Base-by-base conservation (phyloP, 2,113 vertebrate genomes). In the Atrichornis clamosus region DNA sequence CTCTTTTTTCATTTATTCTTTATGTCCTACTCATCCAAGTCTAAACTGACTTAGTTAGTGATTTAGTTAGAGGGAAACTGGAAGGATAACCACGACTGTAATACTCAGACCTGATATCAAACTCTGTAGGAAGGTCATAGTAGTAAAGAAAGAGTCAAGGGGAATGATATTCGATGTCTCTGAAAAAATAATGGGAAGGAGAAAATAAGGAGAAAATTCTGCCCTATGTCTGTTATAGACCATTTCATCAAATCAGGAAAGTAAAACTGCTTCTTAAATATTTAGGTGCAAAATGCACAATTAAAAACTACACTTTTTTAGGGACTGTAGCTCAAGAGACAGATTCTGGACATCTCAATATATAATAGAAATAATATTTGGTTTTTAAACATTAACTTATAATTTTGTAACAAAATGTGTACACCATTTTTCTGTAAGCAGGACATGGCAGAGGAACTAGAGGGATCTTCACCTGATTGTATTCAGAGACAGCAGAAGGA, bases 351-450 rank as follows among this genome's bases (percentile, higher is more conserved):
- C 5, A 46, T 58, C 14, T 74, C 52, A 79, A 28, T 5, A 27
- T 37, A 24, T 27, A 64, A 32, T 20, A 76, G 41, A 59, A 87
- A 60, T 22, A 32, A 6, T 0, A 12, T 35, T 30, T 47, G 3
- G 0, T 2, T 21, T 72, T 55, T 4, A 55, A 68, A 59, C 0
- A 3, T 39, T 33, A 27, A 12, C 15, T 32, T 42, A 42, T 8
- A 1, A 15, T 77, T 80, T 89, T 80, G 59, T 39, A 69, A n/a
- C 22, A 53, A 41, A 50, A 33, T 8, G 2, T 7, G 1, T 60
- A 11, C 20, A 18, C 1, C 7, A 2, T 35, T 55, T 27, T n/a
- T 79, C 35, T 35, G 1, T 16, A 81, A 80, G 9, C 2, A 12
- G 27, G 11, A 52, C 4, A 8, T 8, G 16, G 10, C 11, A n/a